These are phyloP conservation scores for Protaetia brevitarsis DNA, from an alignment of 1,140 invertebrate species.

Conservation along the genomic window DNA sequence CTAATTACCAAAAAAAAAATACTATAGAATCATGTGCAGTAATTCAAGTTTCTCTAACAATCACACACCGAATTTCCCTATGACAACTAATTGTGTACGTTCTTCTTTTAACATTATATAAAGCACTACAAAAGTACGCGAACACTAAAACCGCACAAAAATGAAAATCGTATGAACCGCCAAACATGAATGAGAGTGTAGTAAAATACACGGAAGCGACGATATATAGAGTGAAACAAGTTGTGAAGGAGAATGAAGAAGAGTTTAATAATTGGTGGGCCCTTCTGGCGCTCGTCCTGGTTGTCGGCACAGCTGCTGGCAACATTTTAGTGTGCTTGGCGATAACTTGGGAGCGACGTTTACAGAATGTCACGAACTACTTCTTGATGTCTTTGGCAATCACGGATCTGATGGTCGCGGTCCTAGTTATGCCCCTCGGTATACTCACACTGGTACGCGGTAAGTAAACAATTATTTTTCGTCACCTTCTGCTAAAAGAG, in stretches of 20 bases:
- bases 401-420: slow-evolving; percentile 90
- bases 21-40: too few species aligned
- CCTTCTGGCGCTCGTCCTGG: slow-evolving; percentile 71
- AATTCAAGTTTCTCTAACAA: too few species aligned
- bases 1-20: too few species aligned
- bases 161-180: background rate
- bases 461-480: too few species aligned
- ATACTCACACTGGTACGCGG: slow-evolving; percentile 74
- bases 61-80: too few species aligned
- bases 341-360: slow-evolving; percentile 78
- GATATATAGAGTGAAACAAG: slow-evolving; percentile 23
- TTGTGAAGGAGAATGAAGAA: slow-evolving; percentile 27
- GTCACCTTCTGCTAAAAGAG: too few species aligned
- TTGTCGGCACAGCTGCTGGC: slow-evolving; percentile 83
- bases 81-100: background rate
- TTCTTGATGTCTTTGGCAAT: slow-evolving; percentile 94
- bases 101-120: background rate
- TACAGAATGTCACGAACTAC: slow-evolving; percentile 96
- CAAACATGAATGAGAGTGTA: slow-evolving; percentile 22
- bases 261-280: slow-evolving; percentile 70
- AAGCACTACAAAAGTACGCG: background rate
- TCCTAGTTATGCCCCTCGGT: slow-evolving; percentile 88
- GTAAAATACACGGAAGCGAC: slow-evolving; percentile 16
- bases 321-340: slow-evolving; percentile 93
- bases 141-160: slow-evolving; percentile 3